phyloP scores from a whole-genome alignment of 2,888 invertebrate species.

The Calliphora vomitoria region DNA sequence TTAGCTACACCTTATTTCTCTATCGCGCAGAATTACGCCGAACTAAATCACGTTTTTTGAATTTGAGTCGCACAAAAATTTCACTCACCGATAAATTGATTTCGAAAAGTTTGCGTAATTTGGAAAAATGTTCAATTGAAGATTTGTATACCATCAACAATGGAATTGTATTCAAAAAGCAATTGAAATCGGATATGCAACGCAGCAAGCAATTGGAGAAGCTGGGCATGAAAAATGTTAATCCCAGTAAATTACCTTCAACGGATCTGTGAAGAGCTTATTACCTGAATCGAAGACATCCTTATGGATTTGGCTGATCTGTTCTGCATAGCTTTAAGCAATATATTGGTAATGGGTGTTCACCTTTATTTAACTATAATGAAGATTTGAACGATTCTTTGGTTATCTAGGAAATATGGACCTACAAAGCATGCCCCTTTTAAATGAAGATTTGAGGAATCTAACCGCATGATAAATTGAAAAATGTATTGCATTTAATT shows the following conservation, averaged over 20 bases:
- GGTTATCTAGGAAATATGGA: neutral
- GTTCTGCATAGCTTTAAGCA: no score
- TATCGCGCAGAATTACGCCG: constrained; percentile 79
- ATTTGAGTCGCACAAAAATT: constrained; percentile 78
- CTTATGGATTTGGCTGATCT: neutral
- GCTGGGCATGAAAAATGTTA: constrained; percentile 6
- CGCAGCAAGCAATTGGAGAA: constrained; percentile 34
- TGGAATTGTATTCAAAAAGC: constrained; percentile 78
- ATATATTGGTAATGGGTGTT: neutral
- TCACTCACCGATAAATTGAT: constrained; percentile 78
- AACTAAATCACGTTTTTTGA: constrained; percentile 75
- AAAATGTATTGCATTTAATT: no score
- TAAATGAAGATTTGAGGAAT: no score
- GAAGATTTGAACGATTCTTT: neutral
- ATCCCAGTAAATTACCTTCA: neutral
- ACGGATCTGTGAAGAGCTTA: constrained; percentile 8
- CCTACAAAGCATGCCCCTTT: no score
- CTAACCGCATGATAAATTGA: no score
- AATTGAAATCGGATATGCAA: constrained; percentile 71
- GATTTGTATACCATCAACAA: constrained; percentile 79
- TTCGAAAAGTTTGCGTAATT: constrained; percentile 76
- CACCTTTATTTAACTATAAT: neutral
- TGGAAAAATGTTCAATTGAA: constrained; percentile 77
- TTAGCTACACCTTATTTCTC: constrained; percentile 77
- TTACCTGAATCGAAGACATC: neutral